Evolutionary conservation across 2,888 invertebrate genomes (phyloP).

Genomic region (Lithophane socia): DNA sequence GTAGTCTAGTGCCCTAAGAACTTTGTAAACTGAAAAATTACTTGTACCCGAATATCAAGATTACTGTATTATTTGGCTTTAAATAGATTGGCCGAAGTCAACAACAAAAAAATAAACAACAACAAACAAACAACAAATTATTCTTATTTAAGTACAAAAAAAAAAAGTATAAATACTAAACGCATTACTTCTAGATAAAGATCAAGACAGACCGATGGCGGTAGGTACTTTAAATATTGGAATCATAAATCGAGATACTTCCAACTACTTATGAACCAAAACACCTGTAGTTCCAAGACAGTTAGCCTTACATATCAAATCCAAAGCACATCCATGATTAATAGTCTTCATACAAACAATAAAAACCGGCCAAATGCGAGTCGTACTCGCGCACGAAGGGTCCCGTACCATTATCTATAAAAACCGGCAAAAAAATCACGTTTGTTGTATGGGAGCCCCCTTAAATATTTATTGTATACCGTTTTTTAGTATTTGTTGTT

Average conservation of each 20-base stretch:
- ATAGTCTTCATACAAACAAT: constrained; percentile 16
- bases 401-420: too few relatives aligned
- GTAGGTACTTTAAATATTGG: not conserved
- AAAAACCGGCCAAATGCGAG: not conserved
- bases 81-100: not conserved
- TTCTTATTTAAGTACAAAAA: not conserved
- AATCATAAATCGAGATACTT: not conserved
- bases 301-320: constrained; percentile 22
- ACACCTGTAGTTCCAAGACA: constrained; percentile 36
- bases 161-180: not conserved
- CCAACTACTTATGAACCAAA: not conserved
- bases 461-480: too few relatives aligned
- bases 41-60: not conserved
- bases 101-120: too few relatives aligned
- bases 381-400: too few relatives aligned
- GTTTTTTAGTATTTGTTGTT: too few relatives aligned
- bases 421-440: too few relatives aligned
- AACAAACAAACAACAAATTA: too few relatives aligned
- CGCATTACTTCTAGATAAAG: not conserved
- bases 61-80: not conserved
- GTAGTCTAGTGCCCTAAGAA: not conserved
- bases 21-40: too few relatives aligned
- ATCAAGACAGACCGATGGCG: not conserved
- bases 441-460: too few relatives aligned
- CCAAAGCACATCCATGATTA: constrained; percentile 8